Evolutionary conservation across 2,797 vertebrate genomes (phyloP).

Genomic region (Urosaurus nigricauda): DNA sequence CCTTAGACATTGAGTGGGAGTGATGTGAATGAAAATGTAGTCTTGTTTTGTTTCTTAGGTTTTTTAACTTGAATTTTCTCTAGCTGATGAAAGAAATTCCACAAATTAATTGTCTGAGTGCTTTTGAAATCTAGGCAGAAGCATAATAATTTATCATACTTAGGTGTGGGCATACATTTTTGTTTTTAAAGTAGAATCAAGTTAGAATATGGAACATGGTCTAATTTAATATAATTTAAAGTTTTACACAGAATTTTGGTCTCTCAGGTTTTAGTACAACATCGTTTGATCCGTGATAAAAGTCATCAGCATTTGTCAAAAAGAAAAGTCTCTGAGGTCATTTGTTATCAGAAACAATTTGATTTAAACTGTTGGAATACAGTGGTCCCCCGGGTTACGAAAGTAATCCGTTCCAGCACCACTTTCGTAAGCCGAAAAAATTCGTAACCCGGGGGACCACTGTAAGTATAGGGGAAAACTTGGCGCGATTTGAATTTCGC

Average conservation of each 20-base stretch:
- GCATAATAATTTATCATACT: conserved; percentile 13
- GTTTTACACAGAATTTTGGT: background rate
- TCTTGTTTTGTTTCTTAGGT: conserved; percentile 9
- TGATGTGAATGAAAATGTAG: conserved; percentile 35
- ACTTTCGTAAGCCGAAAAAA: no score
- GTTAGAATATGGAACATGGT: background rate
- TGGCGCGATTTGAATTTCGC: no score
- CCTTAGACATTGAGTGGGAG: conserved; percentile 27
- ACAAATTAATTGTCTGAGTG: conserved; percentile 13
- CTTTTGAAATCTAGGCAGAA: conserved; percentile 18
- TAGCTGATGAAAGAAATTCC: conserved; percentile 26
- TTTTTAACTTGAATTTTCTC: conserved; percentile 34
- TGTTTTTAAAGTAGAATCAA: background rate
- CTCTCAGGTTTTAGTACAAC: background rate
- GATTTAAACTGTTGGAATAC: background rate
- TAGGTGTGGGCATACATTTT: background rate
- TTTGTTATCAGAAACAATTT: background rate
- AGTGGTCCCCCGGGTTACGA: no score
- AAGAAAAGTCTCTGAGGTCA: background rate
- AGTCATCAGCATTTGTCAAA: background rate
- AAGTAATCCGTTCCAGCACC: no score
- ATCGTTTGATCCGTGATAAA: background rate
- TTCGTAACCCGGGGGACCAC: no score
- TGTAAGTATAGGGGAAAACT: no score
- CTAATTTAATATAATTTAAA: conserved; percentile 12